phyloP scores from a whole-genome alignment of 2,113 vertebrate species.

The Melospiza georgiana region DNA sequence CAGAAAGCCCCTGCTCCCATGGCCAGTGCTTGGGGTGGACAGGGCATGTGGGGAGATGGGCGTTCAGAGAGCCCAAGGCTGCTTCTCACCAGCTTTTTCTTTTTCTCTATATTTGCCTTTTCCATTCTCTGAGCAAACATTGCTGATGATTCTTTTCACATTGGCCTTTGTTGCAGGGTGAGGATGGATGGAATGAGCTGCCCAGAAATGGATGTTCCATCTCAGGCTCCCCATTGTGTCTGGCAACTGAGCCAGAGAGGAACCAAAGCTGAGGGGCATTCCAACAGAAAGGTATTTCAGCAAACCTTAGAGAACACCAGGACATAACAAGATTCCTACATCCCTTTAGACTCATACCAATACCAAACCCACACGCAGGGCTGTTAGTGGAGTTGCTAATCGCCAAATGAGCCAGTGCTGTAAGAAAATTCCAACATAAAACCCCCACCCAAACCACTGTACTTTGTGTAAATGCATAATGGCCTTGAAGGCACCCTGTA shows the following conservation, averaged over 20 bases:
- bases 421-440: background rate
- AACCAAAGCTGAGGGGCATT: background rate
- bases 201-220: background rate
- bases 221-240: background rate
- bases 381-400: background rate
- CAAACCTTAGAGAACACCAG: background rate
- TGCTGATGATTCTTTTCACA: background rate
- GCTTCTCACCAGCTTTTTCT: background rate
- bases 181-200: background rate
- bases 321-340: background rate
- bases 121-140: background rate
- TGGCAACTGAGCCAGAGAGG: background rate
- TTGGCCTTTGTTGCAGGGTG: background rate
- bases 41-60: background rate
- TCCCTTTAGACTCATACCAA: background rate
- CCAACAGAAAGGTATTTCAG: background rate
- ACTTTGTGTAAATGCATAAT: background rate
- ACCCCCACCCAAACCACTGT: fast-evolving
- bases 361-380: background rate
- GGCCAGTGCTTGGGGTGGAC: fast-evolving
- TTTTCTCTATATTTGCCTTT: background rate
- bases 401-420: background rate
- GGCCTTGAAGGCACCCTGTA: background rate
- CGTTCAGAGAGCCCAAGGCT: background rate
- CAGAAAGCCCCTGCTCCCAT: fast-evolving